A percentile compares a stretch with the other conserved stretches of the same genome.
These are phyloP conservation scores for Aporophyla nigra DNA, from an alignment of 2,888 invertebrate genomes.

Conservation along the genomic window DNA sequence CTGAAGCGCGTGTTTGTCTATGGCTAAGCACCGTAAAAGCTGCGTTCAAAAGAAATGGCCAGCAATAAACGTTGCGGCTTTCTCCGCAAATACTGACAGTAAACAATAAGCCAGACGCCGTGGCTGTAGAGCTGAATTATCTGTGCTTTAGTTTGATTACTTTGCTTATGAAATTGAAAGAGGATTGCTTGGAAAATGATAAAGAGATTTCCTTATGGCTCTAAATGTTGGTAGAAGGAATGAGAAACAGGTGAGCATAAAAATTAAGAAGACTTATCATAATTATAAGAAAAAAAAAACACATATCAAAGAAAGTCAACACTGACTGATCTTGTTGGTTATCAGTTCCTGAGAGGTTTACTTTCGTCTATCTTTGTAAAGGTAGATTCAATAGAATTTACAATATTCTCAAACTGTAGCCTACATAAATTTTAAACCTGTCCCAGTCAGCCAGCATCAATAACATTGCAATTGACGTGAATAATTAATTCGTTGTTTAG, in stretches of 20 bases:
- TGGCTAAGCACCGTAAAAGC: slow-evolving; percentile 65
- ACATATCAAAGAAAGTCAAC: not conserved
- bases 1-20: slow-evolving; percentile 57
- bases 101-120: slow-evolving; percentile 53
- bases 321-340: not conserved
- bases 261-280: not conserved
- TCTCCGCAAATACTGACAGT: slow-evolving; percentile 63
- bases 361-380: not conserved
- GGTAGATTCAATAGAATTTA: not conserved
- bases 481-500: slow-evolving; percentile 27
- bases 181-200: slow-evolving; percentile 9
- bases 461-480: slow-evolving; percentile 24
- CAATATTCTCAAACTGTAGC: slow-evolving; percentile 15
- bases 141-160: slow-evolving; percentile 32
- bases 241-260: not conserved
- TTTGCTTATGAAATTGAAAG: slow-evolving; percentile 33
- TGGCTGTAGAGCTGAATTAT: slow-evolving; percentile 26
- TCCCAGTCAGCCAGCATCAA: slow-evolving; percentile 23
- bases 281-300: not conserved
- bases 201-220: not conserved
- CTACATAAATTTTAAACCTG: slow-evolving; percentile 10
- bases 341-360: not conserved
- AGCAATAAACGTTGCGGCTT: slow-evolving; percentile 62
- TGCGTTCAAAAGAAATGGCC: slow-evolving; percentile 65
- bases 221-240: not conserved